These are phyloP conservation scores for Phyllotreta cruciferae DNA, from an alignment of 2,888 invertebrate species.

Conservation along the genomic window DNA sequence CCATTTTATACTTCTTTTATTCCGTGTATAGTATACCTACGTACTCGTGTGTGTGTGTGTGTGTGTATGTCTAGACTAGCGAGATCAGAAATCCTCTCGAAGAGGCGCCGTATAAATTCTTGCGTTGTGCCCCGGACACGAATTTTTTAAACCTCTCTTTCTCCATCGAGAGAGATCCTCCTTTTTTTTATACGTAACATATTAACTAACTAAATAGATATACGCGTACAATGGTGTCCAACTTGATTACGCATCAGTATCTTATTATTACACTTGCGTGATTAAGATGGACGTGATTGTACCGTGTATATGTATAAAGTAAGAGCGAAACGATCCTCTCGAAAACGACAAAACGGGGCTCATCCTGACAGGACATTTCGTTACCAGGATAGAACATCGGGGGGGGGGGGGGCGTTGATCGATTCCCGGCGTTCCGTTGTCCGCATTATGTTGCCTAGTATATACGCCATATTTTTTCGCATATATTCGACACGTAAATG, in stretches of 20 bases:
- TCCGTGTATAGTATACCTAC: slow-evolving; percentile 16
- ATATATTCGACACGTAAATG: slow-evolving; percentile 61
- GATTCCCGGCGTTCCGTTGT: slow-evolving; percentile 54
- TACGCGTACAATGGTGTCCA: too few species aligned
- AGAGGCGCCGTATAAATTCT: slow-evolving; percentile 38
- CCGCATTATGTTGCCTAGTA: slow-evolving; percentile 56
- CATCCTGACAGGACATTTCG: slow-evolving; percentile 38
- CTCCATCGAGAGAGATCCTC: slow-evolving; percentile 15
- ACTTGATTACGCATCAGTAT: too few species aligned
- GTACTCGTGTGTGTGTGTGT: too few species aligned
- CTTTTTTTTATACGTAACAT: slow-evolving; percentile 10
- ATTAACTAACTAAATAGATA: too few species aligned
- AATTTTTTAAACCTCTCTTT: slow-evolving; percentile 21
- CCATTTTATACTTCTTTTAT: slow-evolving; percentile 18
- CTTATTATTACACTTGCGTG: too few species aligned
- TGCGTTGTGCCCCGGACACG: slow-evolving; percentile 25
- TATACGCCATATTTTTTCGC: slow-evolving; percentile 59
- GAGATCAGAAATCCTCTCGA: slow-evolving; percentile 33
- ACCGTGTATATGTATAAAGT: too few species aligned
- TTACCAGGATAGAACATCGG: slow-evolving; percentile 42
- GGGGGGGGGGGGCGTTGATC: slow-evolving; percentile 54
- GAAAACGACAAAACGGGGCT: slow-evolving; percentile 35
- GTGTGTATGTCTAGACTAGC: too few species aligned
- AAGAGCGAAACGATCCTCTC: slow-evolving; percentile 20
- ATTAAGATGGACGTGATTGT: too few species aligned